Evolutionary conservation across 2,797 vertebrate species (phyloP).

Genomic region (Pyrocephalus nanus): DNA sequence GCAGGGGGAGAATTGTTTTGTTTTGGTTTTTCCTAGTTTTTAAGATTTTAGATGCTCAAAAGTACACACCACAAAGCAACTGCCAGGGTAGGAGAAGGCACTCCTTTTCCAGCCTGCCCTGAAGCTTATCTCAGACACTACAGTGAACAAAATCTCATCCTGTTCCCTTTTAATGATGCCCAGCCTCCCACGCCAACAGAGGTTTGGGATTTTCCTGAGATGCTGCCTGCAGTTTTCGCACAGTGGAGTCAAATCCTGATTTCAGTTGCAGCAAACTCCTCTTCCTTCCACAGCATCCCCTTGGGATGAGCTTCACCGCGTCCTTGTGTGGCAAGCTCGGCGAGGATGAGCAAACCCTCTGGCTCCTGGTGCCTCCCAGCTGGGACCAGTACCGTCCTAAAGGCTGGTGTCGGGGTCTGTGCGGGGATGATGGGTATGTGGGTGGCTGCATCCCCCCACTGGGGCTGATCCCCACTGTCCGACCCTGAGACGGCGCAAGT

Average conservation of each 20-base stretch:
- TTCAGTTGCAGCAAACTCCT: not conserved
- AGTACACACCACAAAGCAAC: not conserved
- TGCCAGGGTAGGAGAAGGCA: not conserved
- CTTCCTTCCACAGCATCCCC: not conserved
- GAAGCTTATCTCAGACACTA: not conserved
- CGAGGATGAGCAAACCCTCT: not conserved
- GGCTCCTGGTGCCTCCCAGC: not conserved
- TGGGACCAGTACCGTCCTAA: not conserved
- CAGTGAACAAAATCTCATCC: not conserved
- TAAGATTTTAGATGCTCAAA: not conserved
- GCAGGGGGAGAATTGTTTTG: not conserved
- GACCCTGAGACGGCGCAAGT: not conserved
- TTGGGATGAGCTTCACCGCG: not conserved
- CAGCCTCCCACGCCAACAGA: not conserved
- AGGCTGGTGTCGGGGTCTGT: not conserved
- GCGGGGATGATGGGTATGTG: not conserved
- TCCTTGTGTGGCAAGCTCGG: not conserved
- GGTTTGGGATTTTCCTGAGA: not conserved
- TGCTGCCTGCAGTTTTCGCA: not conserved
- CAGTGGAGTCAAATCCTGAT: not conserved
- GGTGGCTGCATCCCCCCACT: not conserved
- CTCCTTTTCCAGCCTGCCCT: not conserved
- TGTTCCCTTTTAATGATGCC: not conserved
- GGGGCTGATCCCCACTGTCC: not conserved
- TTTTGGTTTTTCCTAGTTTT: not conserved